Base-by-base conservation (phyloP, 1,140 invertebrate genomes). In the Xylocopa sonorina region DNA sequence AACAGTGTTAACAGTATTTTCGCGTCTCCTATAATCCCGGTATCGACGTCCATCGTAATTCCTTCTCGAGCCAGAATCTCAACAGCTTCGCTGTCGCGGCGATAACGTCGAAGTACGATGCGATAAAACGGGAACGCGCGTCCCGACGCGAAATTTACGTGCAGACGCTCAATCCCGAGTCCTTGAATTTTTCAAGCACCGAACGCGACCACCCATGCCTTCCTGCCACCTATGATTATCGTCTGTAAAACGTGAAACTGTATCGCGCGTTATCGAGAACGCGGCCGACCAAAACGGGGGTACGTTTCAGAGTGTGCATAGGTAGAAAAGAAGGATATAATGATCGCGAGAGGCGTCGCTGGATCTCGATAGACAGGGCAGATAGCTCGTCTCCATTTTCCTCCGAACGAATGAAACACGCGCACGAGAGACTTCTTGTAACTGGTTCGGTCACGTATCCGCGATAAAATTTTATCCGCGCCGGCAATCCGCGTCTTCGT, bases 381-480 rank as follows among this genome's bases (percentile, higher is more conserved):
- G 68, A 53, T 78, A 72, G 48, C 43, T 41, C n/a, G 64, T 6
- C 55, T 41, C 38, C 27, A 57, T 72, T 78, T 60, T 51, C 68
- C 48, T 27, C 16, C 41, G 27, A 58, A 18, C 76, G 46, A 46
- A 43, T 46, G 27, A n/a, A n/a, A n/a, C 76, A 53, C 68, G 67
- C 43, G 51, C 32, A 62, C n/a, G n/a, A n/a, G 21, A 62, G n/a
- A 62, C 32, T 43, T 38, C 76, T 63, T 27, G 29, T 51, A 72
- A 78, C 57, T 62, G 76, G 46, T 58, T 62, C 55, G 43, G 68
- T 73, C 68, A 78, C 76, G 57, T 73, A 78, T 78, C 76, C n/a
- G 34, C 21, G 57, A 78, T 78, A 51, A 78, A 78, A 68, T 78
- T 78, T 78, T 63, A 72, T 62, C 48, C 34, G 29, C 58, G 10